Evolutionary conservation across 2,888 invertebrate species (phyloP).

Genomic region (Acleris laterana): DNA sequence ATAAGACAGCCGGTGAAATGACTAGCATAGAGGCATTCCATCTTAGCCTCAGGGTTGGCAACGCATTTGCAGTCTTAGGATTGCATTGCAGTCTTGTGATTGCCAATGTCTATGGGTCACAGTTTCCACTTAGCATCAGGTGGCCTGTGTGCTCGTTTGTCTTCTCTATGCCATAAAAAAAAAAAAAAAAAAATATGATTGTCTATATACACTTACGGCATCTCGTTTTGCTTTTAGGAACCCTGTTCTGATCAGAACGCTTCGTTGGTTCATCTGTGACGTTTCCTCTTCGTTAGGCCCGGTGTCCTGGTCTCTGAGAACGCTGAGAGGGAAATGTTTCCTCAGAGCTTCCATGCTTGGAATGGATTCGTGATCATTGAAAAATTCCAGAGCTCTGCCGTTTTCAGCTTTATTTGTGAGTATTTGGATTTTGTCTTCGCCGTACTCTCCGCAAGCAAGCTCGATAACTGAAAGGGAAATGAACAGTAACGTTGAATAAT

Average conservation of each 20-base stretch:
- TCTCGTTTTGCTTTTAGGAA: conserved; percentile 90
- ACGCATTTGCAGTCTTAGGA: no score
- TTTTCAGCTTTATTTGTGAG: conserved; percentile 88
- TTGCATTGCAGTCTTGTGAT: no score
- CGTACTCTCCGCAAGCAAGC: conserved; percentile 95
- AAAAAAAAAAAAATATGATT: no score
- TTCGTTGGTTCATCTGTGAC: conserved; percentile 87
- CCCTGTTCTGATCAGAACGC: conserved; percentile 88
- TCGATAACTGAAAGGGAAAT: conserved; percentile 90
- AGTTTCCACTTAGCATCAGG: no score
- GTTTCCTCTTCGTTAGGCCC: conserved; percentile 87
- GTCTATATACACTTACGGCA: conserved; percentile 73
- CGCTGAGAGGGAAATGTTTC: conserved; percentile 81
- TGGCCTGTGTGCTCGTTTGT: no score
- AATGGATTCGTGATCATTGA: conserved; percentile 84
- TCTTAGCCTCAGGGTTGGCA: no score
- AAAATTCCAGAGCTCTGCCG: conserved; percentile 88
- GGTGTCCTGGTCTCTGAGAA: conserved; percentile 67
- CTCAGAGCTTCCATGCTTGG: conserved; percentile 84
- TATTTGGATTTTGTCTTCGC: conserved; percentile 88
- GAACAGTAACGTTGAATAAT: background rate
- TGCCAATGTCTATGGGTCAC: no score
- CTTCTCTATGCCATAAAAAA: no score
- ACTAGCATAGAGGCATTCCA: no score
- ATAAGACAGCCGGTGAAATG: no score